phyloP scores from a whole-genome alignment of 2,113 vertebrate species.

The Varanus salvator region DNA sequence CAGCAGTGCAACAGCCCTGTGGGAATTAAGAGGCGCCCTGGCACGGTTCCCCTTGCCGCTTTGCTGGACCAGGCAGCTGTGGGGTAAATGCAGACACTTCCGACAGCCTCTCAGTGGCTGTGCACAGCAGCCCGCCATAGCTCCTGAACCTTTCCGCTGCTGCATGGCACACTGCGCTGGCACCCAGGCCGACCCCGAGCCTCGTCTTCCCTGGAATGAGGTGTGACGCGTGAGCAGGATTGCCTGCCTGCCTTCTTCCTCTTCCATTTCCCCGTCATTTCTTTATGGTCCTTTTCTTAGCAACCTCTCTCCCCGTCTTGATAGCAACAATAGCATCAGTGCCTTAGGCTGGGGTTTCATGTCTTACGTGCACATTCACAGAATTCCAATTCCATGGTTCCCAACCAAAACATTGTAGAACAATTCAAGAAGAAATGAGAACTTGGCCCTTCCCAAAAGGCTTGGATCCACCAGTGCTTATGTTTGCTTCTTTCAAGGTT shows the following conservation, averaged over 20 bases:
- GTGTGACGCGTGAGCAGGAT: neutral
- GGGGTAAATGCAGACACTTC: too few species aligned
- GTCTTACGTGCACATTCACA: rapidly evolving
- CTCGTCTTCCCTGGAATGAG: too few species aligned
- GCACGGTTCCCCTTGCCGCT: too few species aligned
- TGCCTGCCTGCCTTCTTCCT: too few species aligned
- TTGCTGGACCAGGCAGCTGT: too few species aligned
- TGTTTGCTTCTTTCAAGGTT: neutral
- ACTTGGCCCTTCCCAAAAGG: neutral
- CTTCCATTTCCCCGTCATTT: too few species aligned
- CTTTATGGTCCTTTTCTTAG: neutral
- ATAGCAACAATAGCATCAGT: rapidly evolving
- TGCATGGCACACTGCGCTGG: neutral
- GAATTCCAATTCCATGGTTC: neutral
- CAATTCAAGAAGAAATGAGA: neutral
- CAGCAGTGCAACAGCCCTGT: too few species aligned
- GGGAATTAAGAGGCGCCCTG: too few species aligned
- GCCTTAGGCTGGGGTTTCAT: neutral
- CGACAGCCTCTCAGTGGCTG: too few species aligned
- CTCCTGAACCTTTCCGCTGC: too few species aligned
- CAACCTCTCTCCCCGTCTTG: neutral
- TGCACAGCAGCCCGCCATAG: too few species aligned
- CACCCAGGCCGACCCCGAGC: too few species aligned
- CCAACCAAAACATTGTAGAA: rapidly evolving
- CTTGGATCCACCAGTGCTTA: neutral